These are phyloP conservation scores for Haliaeetus leucogaster DNA, from an alignment of 2,113 vertebrate genomes.

Conservation along the genomic window DNA sequence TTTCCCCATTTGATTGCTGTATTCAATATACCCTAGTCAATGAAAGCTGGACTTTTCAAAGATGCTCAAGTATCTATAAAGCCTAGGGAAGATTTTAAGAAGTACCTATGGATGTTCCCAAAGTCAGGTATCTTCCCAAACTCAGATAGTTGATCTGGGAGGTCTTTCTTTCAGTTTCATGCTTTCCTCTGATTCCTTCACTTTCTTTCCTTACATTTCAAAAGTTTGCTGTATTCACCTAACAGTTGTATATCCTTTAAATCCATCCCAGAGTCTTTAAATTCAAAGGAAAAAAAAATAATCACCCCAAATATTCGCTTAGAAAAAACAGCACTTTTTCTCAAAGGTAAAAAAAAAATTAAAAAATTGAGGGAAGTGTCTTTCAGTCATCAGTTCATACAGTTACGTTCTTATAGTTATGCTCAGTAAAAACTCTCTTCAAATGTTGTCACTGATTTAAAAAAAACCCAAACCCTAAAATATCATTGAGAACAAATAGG, in stretches of 20 bases:
- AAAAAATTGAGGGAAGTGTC: neutral
- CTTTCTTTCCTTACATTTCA: neutral
- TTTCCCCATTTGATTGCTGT: neutral
- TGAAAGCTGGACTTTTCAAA: neutral
- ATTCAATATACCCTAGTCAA: neutral
- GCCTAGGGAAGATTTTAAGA: neutral
- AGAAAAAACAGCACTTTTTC: neutral
- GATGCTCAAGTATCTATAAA: neutral
- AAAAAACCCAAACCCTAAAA: neutral
- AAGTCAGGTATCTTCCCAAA: neutral
- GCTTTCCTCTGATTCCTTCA: neutral
- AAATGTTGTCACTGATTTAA: neutral
- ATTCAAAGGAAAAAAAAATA: neutral
- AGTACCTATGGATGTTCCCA: neutral
- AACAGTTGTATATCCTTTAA: neutral
- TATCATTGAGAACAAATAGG: neutral
- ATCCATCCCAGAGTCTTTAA: neutral
- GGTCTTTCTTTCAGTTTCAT: neutral
- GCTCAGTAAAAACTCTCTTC: neutral
- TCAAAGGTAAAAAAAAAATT: neutral
- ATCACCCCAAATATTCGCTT: neutral
- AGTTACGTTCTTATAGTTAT: neutral
- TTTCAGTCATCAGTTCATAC: neutral
- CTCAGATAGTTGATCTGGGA: neutral
- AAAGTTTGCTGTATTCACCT: neutral